These are phyloP conservation scores for Oreochromis mossambicus DNA, from an alignment of 2,797 vertebrate genomes.

Conservation along the genomic window DNA sequence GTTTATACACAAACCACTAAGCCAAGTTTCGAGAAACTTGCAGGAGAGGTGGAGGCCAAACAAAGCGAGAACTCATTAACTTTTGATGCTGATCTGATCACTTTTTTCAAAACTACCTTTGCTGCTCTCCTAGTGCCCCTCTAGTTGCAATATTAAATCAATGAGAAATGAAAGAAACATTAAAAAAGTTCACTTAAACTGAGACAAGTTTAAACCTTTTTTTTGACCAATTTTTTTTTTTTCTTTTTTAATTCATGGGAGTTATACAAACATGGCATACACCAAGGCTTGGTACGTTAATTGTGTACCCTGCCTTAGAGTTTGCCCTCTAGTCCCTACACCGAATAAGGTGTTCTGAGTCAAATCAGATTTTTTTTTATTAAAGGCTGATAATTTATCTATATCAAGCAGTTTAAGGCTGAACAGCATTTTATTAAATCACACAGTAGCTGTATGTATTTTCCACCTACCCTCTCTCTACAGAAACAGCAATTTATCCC, in stretches of 20 bases:
- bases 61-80: neutral
- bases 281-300: neutral
- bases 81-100: neutral
- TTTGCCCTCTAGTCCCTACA: neutral
- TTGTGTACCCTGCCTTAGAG: neutral
- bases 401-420: neutral
- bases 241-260: neutral
- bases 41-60: neutral
- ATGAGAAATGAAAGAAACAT: neutral
- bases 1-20: neutral
- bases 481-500: constrained; percentile 2
- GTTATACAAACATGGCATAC: neutral
- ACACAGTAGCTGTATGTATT: neutral
- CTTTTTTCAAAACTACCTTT: neutral
- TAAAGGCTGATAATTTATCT: neutral
- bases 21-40: neutral
- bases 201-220: neutral
- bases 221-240: neutral
- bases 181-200: neutral
- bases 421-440: neutral
- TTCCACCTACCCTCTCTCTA: neutral
- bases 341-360: neutral
- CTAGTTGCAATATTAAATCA: neutral
- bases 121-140: neutral
- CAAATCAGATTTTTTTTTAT: neutral